Evolutionary conservation across 2,888 invertebrate genomes (phyloP).

Genomic region (Ophion slaviceki): DNA sequence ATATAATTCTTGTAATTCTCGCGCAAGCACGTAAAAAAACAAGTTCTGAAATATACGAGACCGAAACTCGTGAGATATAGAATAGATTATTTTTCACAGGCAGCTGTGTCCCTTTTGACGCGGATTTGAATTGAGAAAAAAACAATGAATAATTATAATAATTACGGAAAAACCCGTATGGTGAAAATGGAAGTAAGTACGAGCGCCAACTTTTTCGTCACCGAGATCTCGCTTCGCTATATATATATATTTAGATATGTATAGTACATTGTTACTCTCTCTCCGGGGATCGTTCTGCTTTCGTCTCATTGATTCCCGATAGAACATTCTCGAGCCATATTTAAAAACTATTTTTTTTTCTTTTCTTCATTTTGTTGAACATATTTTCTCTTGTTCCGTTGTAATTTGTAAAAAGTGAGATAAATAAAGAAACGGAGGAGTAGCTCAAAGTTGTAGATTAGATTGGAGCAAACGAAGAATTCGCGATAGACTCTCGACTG

Average conservation of each 20-base stretch:
- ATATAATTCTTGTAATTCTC: constrained; percentile 71
- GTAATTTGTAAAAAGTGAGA: constrained; percentile 59
- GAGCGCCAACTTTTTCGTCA: constrained; percentile 50
- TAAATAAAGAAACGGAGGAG: constrained; percentile 23
- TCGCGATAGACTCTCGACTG: constrained; percentile 59
- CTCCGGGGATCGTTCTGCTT: constrained; percentile 59
- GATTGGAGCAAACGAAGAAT: constrained; percentile 44
- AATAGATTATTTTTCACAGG: constrained; percentile 62
- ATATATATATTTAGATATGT: constrained; percentile 40
- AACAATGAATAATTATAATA: constrained; percentile 30
- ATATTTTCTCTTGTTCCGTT: constrained; percentile 55
- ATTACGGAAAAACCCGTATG: constrained; percentile 34
- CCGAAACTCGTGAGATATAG: constrained; percentile 49
- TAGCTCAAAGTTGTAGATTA: constrained; percentile 65
- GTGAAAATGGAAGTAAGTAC: constrained; percentile 59
- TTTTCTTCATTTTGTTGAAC: constrained; percentile 50
- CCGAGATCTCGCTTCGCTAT: constrained; percentile 60
- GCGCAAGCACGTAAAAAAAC: constrained; percentile 42
- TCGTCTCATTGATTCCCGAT: constrained; percentile 46
- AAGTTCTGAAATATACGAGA: constrained; percentile 28
- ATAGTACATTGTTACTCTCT: constrained; percentile 59
- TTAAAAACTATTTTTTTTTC: constrained; percentile 45
- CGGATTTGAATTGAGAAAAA: constrained; percentile 43
- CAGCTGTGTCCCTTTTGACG: constrained; percentile 66
- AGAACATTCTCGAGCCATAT: constrained; percentile 58